Percentiles rank a stretch among this genome's conserved stretches.
These are phyloP conservation scores for Hipparchia sbordonii DNA, from an alignment of 2,888 invertebrate genomes.

Conservation along the genomic window DNA sequence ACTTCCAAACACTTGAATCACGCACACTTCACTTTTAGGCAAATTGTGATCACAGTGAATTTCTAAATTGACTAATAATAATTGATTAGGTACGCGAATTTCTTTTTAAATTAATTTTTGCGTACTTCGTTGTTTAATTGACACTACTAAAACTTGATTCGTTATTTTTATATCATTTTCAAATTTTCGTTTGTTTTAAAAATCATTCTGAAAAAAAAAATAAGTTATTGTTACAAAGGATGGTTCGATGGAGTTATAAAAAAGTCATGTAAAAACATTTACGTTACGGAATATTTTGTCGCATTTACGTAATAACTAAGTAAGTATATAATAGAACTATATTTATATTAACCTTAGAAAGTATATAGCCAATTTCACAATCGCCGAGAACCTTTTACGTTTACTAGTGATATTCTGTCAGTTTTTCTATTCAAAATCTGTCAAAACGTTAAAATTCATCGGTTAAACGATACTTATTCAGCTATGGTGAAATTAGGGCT, in stretches of 20 bases:
- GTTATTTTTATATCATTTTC: neutral
- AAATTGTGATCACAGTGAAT: conserved; percentile 43
- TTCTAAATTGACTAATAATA: conserved; percentile 41
- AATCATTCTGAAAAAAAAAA: conserved; percentile 3
- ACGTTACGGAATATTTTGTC: neutral
- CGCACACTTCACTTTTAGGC: conserved; percentile 40
- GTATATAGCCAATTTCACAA: no score
- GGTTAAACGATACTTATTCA: no score
- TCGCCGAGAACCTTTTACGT: no score
- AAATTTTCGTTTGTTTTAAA: neutral
- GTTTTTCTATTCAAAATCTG: no score
- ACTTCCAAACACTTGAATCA: conserved; percentile 29
- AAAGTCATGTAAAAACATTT: neutral
- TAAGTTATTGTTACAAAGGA: neutral
- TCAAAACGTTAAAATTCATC: no score
- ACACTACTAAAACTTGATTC: neutral
- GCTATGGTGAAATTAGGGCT: neutral
- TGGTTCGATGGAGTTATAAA: neutral
- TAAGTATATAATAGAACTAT: neutral
- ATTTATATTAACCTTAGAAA: no score
- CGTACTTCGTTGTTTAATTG: conserved; percentile 17
- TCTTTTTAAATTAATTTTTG: conserved; percentile 12
- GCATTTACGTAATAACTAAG: neutral
- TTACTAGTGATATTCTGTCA: no score
- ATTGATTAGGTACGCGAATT: conserved; percentile 36